Percentiles rank a stretch among this genome's conserved stretches.
These are phyloP conservation scores for Riparia riparia DNA, from an alignment of 2,113 vertebrate genomes.

Conservation along the genomic window DNA sequence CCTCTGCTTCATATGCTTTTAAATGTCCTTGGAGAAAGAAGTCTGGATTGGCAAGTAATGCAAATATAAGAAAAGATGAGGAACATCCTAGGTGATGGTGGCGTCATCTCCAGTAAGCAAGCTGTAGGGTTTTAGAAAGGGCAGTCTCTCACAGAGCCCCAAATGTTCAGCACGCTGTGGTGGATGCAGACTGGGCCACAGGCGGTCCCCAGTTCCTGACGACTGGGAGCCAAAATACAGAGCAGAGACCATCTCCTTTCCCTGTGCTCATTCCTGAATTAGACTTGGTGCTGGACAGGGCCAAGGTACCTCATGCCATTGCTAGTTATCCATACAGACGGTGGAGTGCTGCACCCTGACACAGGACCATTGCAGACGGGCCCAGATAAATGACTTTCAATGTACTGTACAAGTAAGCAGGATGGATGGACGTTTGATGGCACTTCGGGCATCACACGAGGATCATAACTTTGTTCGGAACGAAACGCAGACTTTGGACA, in stretches of 20 bases:
- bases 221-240: not conserved
- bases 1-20: not conserved
- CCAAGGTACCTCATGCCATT: not conserved
- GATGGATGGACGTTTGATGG: not conserved
- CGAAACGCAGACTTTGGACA: rapidly evolving
- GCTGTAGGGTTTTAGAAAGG: not conserved
- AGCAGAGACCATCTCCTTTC: not conserved
- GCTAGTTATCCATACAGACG: not conserved
- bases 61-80: not conserved
- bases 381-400: not conserved
- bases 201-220: not conserved
- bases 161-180: rapidly evolving
- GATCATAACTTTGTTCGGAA: not conserved
- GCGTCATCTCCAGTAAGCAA: not conserved
- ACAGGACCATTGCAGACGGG: not conserved
- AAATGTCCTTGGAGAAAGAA: not conserved
- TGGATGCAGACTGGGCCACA: not conserved
- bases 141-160: not conserved
- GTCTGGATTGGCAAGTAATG: not conserved
- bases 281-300: not conserved
- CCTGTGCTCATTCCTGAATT: not conserved
- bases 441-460: not conserved
- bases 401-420: not conserved
- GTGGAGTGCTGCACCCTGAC: not conserved
- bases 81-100: not conserved